These are phyloP conservation scores for Synergus itoensis DNA, from an alignment of 2,888 invertebrate genomes.

Conservation along the genomic window DNA sequence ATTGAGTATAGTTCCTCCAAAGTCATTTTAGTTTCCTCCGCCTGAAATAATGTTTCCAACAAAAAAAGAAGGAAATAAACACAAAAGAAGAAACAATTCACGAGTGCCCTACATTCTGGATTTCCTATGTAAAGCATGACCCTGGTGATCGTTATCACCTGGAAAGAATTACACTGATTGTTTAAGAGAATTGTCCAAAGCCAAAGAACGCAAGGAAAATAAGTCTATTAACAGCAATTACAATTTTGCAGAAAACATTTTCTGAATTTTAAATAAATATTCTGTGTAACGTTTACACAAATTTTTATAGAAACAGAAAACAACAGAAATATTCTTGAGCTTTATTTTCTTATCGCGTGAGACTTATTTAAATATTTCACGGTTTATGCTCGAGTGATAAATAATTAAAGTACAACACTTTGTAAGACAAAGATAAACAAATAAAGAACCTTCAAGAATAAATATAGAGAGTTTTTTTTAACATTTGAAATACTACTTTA, in stretches of 20 bases:
- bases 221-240: background rate
- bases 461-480: too few relatives aligned
- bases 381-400: background rate
- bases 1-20: background rate
- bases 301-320: background rate
- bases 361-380: background rate
- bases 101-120: conserved; percentile 13
- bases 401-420: background rate
- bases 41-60: background rate
- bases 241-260: background rate
- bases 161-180: conserved; percentile 33
- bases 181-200: conserved; percentile 28
- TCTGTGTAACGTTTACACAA: background rate
- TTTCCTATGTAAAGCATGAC: conserved; percentile 16
- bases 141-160: conserved; percentile 37
- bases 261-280: background rate
- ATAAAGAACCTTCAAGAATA: background rate
- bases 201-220: conserved; percentile 24
- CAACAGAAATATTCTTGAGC: background rate
- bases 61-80: background rate
- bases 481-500: too few relatives aligned
- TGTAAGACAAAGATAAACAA: background rate
- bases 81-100: background rate
- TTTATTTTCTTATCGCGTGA: background rate
- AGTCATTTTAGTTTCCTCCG: background rate